Conservation (phyloP, 2,888 invertebrate species). For the Ornithoptera alexandrae region DNA sequence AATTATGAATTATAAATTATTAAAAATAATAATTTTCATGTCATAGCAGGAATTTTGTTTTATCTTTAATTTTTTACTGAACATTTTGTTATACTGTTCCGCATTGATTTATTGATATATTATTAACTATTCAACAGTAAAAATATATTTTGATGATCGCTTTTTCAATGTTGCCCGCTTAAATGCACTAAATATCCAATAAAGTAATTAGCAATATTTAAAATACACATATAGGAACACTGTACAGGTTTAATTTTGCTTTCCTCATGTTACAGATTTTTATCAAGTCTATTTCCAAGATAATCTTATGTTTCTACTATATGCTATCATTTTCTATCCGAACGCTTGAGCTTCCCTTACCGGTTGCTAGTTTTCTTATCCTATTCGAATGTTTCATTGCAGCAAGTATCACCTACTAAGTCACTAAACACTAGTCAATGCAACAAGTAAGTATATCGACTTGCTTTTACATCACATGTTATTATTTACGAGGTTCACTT, state of each 20-base stretch:
- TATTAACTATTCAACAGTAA: too few relatives aligned
- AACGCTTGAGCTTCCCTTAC: slow-evolving; percentile 53
- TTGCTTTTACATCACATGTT: slow-evolving; percentile 40
- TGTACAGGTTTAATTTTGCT: slow-evolving; percentile 19
- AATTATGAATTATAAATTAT: background rate
- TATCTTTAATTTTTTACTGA: background rate
- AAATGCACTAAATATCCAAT: slow-evolving; percentile 1
- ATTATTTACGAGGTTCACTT: slow-evolving; percentile 32
- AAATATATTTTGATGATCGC: background rate
- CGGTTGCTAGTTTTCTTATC: slow-evolving; percentile 68
- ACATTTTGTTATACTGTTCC: background rate
- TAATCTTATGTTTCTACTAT: slow-evolving; percentile 34
- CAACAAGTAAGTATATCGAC: slow-evolving; percentile 68
- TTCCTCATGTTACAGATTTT: slow-evolving; percentile 27
- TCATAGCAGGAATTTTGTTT: too few relatives aligned
- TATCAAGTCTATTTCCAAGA: slow-evolving; percentile 10
- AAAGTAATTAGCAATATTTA: background rate
- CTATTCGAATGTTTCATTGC: slow-evolving; percentile 73
- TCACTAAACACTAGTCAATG: slow-evolving; percentile 73
- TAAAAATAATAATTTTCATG: background rate
- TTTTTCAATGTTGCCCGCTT: slow-evolving; percentile 5
- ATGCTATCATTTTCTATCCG: slow-evolving; percentile 41
- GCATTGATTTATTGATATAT: too few relatives aligned
- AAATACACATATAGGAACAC: background rate
- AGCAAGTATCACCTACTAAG: slow-evolving; percentile 79